Conservation (phyloP, 2,113 vertebrate species). For the Aphelocoma coerulescens region DNA sequence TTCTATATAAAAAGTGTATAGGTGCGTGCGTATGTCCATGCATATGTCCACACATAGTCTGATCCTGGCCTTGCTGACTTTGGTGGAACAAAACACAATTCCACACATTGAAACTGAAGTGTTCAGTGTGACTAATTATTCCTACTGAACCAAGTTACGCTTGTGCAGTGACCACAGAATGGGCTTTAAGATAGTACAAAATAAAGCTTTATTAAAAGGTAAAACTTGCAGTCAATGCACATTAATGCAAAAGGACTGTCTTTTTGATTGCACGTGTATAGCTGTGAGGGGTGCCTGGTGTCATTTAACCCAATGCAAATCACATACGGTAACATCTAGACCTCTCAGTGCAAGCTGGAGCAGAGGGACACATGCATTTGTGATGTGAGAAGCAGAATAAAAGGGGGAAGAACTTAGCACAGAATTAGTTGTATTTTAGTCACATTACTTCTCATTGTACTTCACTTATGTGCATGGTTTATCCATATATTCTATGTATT, state of each 20-base stretch:
- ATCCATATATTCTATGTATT: neutral
- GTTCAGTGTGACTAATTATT: neutral
- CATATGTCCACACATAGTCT: accelerated
- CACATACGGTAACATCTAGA: neutral
- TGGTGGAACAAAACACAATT: neutral
- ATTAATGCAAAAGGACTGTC: neutral
- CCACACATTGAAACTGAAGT: neutral
- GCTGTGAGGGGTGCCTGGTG: neutral
- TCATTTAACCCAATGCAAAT: neutral
- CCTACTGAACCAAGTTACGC: neutral
- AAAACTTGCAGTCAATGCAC: accelerated
- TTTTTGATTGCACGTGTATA: neutral
- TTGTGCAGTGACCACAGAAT: neutral
- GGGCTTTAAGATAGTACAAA: neutral
- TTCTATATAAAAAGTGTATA: neutral
- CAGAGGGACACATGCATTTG: neutral
- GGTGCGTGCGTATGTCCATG: neutral
- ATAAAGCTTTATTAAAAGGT: neutral
- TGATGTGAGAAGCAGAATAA: neutral
- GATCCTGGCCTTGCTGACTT: neutral
- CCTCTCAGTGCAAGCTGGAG: neutral
- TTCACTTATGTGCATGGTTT: neutral
- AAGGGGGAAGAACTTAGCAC: neutral
- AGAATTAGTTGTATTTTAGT: neutral
- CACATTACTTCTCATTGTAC: neutral